Evolutionary conservation across 2,888 invertebrate genomes (phyloP).

Genomic region (Rapana venosa): DNA sequence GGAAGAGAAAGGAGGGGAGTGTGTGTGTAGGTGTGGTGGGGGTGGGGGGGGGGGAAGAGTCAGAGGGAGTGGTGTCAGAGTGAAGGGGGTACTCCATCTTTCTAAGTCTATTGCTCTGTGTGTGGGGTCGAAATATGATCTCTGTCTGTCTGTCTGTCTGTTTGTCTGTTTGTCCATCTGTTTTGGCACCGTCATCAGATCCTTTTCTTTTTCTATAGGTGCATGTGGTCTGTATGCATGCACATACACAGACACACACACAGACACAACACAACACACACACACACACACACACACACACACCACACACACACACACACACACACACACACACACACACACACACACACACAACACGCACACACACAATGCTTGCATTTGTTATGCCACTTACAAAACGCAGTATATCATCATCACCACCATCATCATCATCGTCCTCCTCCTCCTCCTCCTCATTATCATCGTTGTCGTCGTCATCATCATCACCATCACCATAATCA

Average conservation of each 20-base stretch:
- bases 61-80: neutral
- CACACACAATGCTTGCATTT: too few relatives aligned
- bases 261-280: too few relatives aligned
- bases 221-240: too few relatives aligned
- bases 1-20: neutral
- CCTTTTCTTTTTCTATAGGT: neutral
- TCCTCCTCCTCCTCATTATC: too few relatives aligned
- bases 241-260: too few relatives aligned
- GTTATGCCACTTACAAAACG: neutral
- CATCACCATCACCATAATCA: neutral
- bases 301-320: too few relatives aligned
- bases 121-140: neutral
- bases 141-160: neutral
- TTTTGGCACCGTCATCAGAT: too few relatives aligned
- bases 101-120: neutral
- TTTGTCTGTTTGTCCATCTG: neutral
- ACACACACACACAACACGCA: too few relatives aligned
- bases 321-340: too few relatives aligned
- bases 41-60: neutral
- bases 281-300: too few relatives aligned
- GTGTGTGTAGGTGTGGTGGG: neutral
- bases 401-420: neutral
- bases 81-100: neutral
- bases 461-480: too few relatives aligned
- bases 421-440: neutral